Evolutionary conservation across 2,888 invertebrate species (phyloP), one percentile per base, ranked within the genome.

Genomic region (Pseudoips prasinana): DNA sequence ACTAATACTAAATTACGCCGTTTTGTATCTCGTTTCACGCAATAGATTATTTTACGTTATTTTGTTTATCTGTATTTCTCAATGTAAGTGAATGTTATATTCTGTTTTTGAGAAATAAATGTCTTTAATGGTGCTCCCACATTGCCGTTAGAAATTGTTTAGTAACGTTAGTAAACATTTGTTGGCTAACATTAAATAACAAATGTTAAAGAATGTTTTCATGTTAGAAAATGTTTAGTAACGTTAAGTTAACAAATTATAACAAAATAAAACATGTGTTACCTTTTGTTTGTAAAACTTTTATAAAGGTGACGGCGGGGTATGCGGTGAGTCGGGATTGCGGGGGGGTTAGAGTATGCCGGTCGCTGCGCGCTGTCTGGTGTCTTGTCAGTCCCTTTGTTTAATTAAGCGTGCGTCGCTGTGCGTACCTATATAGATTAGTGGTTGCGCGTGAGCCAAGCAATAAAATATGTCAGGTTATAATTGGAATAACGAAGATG

Each of bases 371-470:
- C 34, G 38, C 25, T 38, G 39, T 48, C 25, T 28, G 8, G 9
- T 23, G 9, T 8, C 39, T 36, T 42, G 51, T 51, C 51, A 48
- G 51, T 48, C 39, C 50, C 50, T 42, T n/a, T 20, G 49, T 46
- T 22, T 46, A 45, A 46, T 22, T 46, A 45, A 46, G 43, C 43
- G 46, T 49, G 46, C 46, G 23, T 46, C 48, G 49, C 39, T 39
- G 49, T 49, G 45, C 48, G 14, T 14, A 5, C 5, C 3, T 14
- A n/a, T n/a, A n/a, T n/a, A n/a, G n/a, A 14, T 14, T 14, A 14
- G 14, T 14, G 46, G 48, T 43, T 41, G 52, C 45, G 47, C 46
- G 46, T 46, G 48, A 48, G 46, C 49, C 46, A 46, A 42, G 41
- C 38, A 42, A 38, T 33, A 46, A 51, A 20, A 20, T 20, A 20